A percentile compares a stretch with the other conserved stretches of the same genome.
These are phyloP conservation scores for Chloromyia formosa DNA, from an alignment of 2,888 invertebrate genomes.

Conservation along the genomic window DNA sequence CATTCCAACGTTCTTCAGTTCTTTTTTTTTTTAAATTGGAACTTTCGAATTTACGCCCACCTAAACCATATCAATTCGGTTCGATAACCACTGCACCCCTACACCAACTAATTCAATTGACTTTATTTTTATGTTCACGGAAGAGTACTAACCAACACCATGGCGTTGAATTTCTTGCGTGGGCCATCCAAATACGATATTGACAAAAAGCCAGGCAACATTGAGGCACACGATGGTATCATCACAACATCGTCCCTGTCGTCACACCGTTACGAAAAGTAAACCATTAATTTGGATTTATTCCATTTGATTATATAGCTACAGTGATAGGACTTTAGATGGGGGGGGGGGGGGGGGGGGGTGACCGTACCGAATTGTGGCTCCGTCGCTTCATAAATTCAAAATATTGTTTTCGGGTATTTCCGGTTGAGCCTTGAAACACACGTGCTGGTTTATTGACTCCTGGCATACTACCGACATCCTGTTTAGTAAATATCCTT, in stretches of 20 bases:
- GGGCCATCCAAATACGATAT: too few species aligned
- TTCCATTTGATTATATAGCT: slow-evolving; percentile 46
- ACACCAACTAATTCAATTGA: too few species aligned
- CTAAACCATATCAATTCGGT: too few species aligned
- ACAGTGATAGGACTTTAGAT: slow-evolving; percentile 32
- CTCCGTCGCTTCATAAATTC: slow-evolving; percentile 43
- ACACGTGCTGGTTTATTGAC: slow-evolving; percentile 21
- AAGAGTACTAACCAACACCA: too few species aligned
- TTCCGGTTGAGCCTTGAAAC: not conserved
- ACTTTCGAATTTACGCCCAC: too few species aligned
- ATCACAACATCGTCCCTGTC: not conserved
- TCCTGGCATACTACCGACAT: not conserved
- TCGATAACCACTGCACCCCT: too few species aligned
- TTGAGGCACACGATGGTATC: not conserved
- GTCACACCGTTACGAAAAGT: slow-evolving; percentile 42
- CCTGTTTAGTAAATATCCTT: too few species aligned
- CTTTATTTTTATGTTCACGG: too few species aligned
- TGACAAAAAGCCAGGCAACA: not conserved
- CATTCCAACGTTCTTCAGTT: too few species aligned
- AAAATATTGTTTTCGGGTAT: slow-evolving; percentile 40
- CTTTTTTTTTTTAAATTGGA: too few species aligned
- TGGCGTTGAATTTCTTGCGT: too few species aligned
- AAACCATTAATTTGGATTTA: slow-evolving; percentile 49
- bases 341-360: too few species aligned
- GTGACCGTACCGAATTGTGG: not conserved